Evolutionary conservation across 1,140 invertebrate species (phyloP).

Genomic region (Drosophila rufa): DNA sequence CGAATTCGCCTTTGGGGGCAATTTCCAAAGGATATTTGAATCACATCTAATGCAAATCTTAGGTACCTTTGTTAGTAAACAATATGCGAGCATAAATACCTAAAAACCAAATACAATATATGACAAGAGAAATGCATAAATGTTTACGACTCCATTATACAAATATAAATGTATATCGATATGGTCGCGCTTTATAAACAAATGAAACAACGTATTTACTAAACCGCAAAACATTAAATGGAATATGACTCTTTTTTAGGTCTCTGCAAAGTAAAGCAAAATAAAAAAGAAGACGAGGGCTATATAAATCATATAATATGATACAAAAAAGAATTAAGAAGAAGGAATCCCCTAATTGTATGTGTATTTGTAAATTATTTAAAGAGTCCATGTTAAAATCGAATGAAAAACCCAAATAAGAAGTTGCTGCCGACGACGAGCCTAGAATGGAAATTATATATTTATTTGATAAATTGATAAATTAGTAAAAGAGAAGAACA

Average conservation of each 20-base stretch:
- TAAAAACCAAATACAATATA: slow-evolving; percentile 21
- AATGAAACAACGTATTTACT: slow-evolving; percentile 55
- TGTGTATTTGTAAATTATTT: slow-evolving; percentile 75
- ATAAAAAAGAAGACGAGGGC: slow-evolving; percentile 21
- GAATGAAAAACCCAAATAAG: slow-evolving; percentile 21
- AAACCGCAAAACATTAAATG: slow-evolving; percentile 45
- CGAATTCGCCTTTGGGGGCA: slow-evolving; percentile 15
- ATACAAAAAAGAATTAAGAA: slow-evolving; percentile 20
- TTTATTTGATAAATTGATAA: slow-evolving; percentile 75
- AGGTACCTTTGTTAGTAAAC: slow-evolving; percentile 77
- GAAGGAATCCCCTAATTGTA: slow-evolving; percentile 34
- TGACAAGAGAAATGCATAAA: slow-evolving; percentile 45
- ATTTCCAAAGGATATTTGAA: slow-evolving; percentile 28
- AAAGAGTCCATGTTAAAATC: slow-evolving; percentile 64
- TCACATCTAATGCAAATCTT: slow-evolving; percentile 75
- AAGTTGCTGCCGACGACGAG: slow-evolving; percentile 16
- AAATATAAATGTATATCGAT: slow-evolving; percentile 49
- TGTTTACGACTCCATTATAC: slow-evolving; percentile 62
- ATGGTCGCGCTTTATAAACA: slow-evolving; percentile 62
- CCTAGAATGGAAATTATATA: slow-evolving; percentile 68
- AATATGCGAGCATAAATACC: slow-evolving; percentile 58
- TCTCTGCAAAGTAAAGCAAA: slow-evolving; percentile 28
- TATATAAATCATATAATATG: slow-evolving; percentile 47
- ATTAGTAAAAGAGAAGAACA: slow-evolving; percentile 56
- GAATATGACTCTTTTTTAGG: slow-evolving; percentile 41